Evolutionary conservation across 2,113 vertebrate species (phyloP), one percentile per base, ranked within the genome.

Genomic region (Pyxicephalus adspersus): DNA sequence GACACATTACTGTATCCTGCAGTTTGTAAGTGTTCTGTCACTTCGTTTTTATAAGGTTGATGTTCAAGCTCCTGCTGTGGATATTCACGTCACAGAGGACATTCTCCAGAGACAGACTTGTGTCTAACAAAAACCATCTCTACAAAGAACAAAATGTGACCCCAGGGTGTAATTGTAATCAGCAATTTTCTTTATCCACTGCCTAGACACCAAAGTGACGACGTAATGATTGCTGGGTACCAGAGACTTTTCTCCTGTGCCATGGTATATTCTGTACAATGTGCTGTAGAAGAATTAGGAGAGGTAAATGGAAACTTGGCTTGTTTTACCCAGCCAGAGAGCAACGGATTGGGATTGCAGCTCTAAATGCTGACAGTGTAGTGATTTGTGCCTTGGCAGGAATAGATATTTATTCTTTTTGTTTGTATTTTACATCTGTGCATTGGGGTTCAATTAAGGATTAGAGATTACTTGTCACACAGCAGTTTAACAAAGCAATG

Each of bases 11-110:
- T 60, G 17, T 60, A 20, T 70, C 16, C 52, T 73, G n/a, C 52
- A 60, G 8, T 74, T 54, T 60, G 70, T 74, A 54, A 60, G 54
- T 74, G 3, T 38, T 60, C 54, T 74, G 71, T 74, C 71, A 74
- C 71, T 34, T 19, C 5, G 71, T 74, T 60, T 74, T 74, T 19
- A 74, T 60, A 74, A 74, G 17, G 28, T 20, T 58, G 54, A 58
- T 74, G 71, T 23, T 74, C 5, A 28, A 51, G 60, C 74, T 76
- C 52, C 74, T 64, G 60, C 60, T 26, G 34, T 45, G 63, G 55
- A 76, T 50, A 63, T 61, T 26, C 58, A 17, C 31, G 70, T 57
- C 13, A 29, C 19, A 15, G 20, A 74, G n/a, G 5, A 52, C 50
- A 54, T 77, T 66, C 28, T 77, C 51, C 45, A 66, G 52, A 79